Evolutionary conservation across 2,113 vertebrate species (phyloP).

Genomic region (Trachemys scripta): DNA sequence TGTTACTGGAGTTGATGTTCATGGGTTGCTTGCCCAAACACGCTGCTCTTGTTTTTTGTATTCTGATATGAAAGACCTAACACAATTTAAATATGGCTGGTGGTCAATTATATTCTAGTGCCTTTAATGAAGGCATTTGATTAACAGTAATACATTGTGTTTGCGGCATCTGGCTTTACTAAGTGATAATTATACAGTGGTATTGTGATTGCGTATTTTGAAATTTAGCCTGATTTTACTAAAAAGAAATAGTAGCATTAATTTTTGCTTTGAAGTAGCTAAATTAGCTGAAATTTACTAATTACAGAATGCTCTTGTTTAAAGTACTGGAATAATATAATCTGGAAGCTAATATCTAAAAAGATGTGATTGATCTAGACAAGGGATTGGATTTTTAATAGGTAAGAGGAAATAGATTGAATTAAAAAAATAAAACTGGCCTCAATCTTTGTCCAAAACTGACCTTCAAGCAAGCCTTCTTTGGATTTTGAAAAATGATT

Average conservation of each 20-base stretch:
- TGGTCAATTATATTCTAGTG: not conserved
- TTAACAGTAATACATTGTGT: not conserved
- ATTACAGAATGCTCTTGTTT: conserved; percentile 65
- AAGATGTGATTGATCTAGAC: conserved; percentile 18
- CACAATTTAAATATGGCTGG: not conserved
- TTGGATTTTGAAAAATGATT: not conserved
- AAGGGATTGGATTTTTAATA: conserved; percentile 19
- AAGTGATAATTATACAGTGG: not conserved
- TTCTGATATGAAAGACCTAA: conserved; percentile 2
- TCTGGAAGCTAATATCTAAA: conserved; percentile 55
- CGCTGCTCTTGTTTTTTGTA: not conserved
- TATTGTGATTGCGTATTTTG: not conserved
- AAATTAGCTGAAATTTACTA: conserved; percentile 64
- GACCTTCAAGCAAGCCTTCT: not conserved
- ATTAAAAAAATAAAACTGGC: not conserved
- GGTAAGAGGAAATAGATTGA: not conserved
- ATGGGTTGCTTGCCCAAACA: not conserved
- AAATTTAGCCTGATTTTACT: conserved; percentile 22
- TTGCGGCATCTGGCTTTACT: not conserved
- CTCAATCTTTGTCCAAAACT: not conserved
- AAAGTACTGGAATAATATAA: conserved; percentile 52
- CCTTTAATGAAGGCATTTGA: not conserved
- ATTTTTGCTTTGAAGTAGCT: conserved; percentile 45
- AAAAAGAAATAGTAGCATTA: conserved; percentile 1
- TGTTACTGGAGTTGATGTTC: not conserved